phyloP scores from a whole-genome alignment of 2,888 invertebrate species.

The Drosophila macrospina region DNA sequence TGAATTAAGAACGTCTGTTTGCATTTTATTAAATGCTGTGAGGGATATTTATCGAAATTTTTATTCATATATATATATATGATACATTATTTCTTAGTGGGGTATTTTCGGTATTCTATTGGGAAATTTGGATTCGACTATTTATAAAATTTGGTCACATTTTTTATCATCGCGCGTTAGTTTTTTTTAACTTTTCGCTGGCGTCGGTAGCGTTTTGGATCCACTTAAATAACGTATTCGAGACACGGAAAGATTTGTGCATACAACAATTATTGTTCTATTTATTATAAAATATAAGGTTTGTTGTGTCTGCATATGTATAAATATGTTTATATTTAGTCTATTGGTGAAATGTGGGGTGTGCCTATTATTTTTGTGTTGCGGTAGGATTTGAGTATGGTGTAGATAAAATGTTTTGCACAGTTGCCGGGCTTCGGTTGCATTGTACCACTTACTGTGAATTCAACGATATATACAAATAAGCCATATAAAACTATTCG shows the following conservation, averaged over 20 bases:
- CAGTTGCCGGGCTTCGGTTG: slow-evolving; percentile 45
- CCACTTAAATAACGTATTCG: slow-evolving; percentile 1
- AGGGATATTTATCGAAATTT: slow-evolving; percentile 20
- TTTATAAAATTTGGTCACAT: slow-evolving; percentile 40
- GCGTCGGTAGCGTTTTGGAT: slow-evolving; percentile 60
- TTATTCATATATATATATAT: no score
- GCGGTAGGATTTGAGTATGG: slow-evolving; percentile 66
- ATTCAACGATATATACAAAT: slow-evolving; percentile 15
- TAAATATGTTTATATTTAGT: neutral
- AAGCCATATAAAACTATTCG: neutral
- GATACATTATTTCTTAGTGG: no score
- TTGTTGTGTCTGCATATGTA: slow-evolving; percentile 34
- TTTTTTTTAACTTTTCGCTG: slow-evolving; percentile 67
- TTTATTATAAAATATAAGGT: slow-evolving; percentile 49
- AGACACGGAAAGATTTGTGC: slow-evolving; percentile 1
- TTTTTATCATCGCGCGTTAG: slow-evolving; percentile 53
- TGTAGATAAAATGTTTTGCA: slow-evolving; percentile 53
- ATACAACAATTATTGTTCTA: neutral
- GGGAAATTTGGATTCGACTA: slow-evolving; percentile 1
- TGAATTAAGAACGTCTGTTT: neutral
- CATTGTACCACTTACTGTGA: slow-evolving; percentile 1
- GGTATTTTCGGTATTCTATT: neutral
- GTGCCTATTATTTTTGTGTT: slow-evolving; percentile 46
- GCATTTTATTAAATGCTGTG: neutral
- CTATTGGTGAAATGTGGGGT: neutral